Percentiles rank a stretch among this genome's conserved stretches.
Evolutionary conservation across 2,113 vertebrate genomes (phyloP).

Genomic region (Etheostoma spectabile): DNA sequence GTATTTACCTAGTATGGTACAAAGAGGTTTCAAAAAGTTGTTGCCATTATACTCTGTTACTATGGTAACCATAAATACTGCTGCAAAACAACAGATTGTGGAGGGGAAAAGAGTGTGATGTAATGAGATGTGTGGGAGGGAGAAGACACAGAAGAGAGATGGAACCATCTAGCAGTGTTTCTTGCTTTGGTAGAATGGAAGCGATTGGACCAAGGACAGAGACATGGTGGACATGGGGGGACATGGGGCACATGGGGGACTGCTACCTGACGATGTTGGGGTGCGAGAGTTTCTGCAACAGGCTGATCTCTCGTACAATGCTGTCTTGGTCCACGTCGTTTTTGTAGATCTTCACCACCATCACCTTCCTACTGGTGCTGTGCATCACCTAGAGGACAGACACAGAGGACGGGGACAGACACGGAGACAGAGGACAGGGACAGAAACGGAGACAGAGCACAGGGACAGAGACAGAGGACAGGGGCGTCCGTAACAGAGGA

Average conservation of each 20-base stretch:
- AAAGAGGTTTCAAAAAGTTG: neutral
- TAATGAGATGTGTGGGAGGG: constrained; percentile 35
- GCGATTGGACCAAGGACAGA: neutral
- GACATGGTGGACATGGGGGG: no score
- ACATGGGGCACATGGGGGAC: neutral
- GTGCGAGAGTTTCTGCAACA: constrained; percentile 92
- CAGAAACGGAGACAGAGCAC: no score
- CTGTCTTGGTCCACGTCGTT: constrained; percentile 91
- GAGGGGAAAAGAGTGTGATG: constrained; percentile 3
- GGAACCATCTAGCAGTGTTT: neutral
- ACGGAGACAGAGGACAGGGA: no score
- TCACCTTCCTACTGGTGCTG: constrained; percentile 84
- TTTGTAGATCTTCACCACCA: constrained; percentile 94
- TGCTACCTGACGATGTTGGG: constrained; percentile 91
- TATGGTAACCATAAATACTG: neutral
- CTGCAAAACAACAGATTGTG: neutral
- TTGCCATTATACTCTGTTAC: neutral
- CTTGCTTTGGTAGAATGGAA: neutral
- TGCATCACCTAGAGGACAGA: constrained; percentile 83
- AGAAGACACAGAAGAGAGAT: neutral
- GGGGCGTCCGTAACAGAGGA: no score
- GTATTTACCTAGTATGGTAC: neutral
- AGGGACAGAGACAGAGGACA: no score
- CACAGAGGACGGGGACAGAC: no score
- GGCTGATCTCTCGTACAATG: constrained; percentile 91